Conservation (phyloP, 2,113 vertebrate genomes). For the Odobenus rosmarus region DNA sequence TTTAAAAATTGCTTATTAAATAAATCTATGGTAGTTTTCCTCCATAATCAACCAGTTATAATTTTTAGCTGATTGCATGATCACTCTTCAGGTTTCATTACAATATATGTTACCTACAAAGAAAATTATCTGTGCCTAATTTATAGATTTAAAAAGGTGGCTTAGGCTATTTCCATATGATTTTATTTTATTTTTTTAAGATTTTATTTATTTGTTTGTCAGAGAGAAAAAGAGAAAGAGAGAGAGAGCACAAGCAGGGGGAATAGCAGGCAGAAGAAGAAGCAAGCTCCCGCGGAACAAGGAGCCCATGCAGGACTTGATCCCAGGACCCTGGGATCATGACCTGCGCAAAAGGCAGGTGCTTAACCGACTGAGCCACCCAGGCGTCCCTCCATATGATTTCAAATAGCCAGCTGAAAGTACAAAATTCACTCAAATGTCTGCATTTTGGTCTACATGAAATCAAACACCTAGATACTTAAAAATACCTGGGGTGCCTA, state of each 20-base stretch:
- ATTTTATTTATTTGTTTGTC: background rate
- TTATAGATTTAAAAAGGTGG: conserved; percentile 13
- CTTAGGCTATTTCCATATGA: background rate
- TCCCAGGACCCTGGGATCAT: background rate
- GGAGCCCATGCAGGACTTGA: background rate
- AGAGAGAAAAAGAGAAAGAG: background rate
- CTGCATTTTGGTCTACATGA: background rate
- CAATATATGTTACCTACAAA: background rate
- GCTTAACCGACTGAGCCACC: background rate
- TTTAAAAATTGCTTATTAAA: background rate
- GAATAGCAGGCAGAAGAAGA: background rate
- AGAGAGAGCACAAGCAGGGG: background rate
- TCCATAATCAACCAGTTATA: background rate
- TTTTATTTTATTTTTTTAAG: background rate
- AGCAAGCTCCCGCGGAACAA: background rate
- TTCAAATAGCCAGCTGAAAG: background rate
- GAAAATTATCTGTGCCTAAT: conserved; percentile 7
- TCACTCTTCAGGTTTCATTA: background rate
- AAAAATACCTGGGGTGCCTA: background rate
- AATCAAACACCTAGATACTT: background rate
- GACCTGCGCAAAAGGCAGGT: background rate
- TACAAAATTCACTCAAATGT: background rate
- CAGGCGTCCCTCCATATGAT: background rate
- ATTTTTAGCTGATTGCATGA: background rate
- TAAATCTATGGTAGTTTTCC: background rate